These are phyloP conservation scores for Datnioides undecimradiatus DNA, from an alignment of 2,113 vertebrate genomes.

Conservation along the genomic window DNA sequence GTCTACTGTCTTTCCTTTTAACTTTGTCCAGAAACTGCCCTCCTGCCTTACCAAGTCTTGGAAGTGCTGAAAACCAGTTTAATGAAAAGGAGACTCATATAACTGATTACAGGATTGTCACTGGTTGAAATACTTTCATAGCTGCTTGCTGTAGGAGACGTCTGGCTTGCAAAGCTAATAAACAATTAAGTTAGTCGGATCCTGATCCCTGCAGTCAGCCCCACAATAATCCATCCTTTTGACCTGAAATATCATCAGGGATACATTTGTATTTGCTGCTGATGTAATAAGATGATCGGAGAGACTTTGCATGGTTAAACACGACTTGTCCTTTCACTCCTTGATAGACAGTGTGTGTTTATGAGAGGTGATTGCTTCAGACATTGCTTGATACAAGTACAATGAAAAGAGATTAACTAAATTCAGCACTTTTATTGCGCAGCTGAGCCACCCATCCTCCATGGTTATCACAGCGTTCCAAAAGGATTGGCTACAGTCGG, in stretches of 20 bases:
- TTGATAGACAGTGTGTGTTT: slow-evolving; percentile 32
- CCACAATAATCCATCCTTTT: neutral
- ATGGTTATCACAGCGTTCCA: slow-evolving; percentile 46
- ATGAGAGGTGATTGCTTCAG: slow-evolving; percentile 40
- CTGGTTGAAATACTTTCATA: slow-evolving; percentile 6
- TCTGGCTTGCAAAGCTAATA: slow-evolving; percentile 5
- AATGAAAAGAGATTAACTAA: slow-evolving; percentile 48
- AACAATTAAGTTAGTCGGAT: neutral
- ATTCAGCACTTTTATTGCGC: slow-evolving; percentile 43
- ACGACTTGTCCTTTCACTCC: slow-evolving; percentile 21
- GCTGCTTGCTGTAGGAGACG: neutral
- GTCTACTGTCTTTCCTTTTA: neutral
- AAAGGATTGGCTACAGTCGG: slow-evolving; percentile 43
- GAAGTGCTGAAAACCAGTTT: neutral
- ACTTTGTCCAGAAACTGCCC: neutral
- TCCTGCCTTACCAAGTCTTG: neutral
- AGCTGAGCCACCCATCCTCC: slow-evolving; percentile 57
- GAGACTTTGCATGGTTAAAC: slow-evolving; percentile 7
- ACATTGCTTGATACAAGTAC: slow-evolving; percentile 1
- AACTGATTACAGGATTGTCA: slow-evolving; percentile 9
- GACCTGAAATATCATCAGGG: neutral
- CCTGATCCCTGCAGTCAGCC: neutral
- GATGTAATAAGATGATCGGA: neutral
- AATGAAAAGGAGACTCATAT: neutral
- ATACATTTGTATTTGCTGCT: neutral